phyloP scores from a whole-genome alignment of 23 tunicate genomes.

The Trididemnum miniatum region DNA sequence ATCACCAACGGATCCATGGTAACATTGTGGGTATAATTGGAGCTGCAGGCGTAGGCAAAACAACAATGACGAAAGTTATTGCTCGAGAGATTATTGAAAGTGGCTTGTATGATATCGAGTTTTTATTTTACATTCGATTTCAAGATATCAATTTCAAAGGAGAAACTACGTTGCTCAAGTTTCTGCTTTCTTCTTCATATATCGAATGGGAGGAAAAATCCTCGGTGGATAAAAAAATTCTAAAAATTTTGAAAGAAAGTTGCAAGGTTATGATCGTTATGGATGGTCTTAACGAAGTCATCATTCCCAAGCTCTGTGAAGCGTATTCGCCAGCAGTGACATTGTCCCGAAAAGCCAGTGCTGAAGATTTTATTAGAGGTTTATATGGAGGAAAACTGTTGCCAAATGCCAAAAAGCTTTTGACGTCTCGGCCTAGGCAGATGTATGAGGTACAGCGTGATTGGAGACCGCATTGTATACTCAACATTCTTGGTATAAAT shows the following conservation, averaged over 20 bases:
- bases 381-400: background rate
- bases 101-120: background rate
- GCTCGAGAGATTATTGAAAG: background rate
- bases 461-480: background rate
- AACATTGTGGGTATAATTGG: background rate
- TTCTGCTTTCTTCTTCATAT: background rate
- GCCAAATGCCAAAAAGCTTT: constrained; percentile 1
- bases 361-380: background rate
- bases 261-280: background rate
- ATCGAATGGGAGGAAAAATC: background rate
- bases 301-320: background rate
- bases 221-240: background rate
- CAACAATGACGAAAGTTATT: background rate
- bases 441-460: background rate
- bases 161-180: background rate
- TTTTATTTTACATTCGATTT: background rate
- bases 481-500: background rate
- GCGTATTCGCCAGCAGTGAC: background rate
- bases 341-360: background rate
- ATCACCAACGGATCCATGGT: background rate
- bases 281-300: background rate
- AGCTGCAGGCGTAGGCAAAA: background rate
- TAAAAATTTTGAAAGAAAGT: too few relatives aligned
- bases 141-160: background rate
- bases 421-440: constrained; percentile 1